Evolutionary conservation across 1,140 invertebrate genomes (phyloP), one percentile per base, ranked within the genome.

Genomic region (Anthonomus grandis): DNA sequence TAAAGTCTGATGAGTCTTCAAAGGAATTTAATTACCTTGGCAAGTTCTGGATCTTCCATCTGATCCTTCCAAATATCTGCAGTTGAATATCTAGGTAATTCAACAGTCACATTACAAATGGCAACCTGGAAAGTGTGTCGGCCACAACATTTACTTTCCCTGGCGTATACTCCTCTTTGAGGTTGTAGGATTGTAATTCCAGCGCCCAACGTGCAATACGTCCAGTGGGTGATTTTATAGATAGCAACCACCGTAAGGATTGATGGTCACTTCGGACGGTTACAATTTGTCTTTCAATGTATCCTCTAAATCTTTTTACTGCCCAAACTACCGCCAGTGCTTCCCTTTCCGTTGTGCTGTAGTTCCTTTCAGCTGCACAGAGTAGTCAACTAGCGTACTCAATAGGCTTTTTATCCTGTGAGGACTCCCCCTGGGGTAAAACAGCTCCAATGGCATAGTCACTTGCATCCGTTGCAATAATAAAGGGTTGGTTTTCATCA

Each of bases 281-380:
- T 21, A 78, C 69, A 17, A 69, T 44, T 1, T 27, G 64, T 13
- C 64, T 67, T 46, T 76, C 74, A 3, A 78, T 21, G n/a, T 71
- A 70, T 13, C 70, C 48, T 50, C 77, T 76, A 4, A 68, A 66
- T 12, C 72, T 66, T 22, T 68, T 59, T 0, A 76, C 57, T 0
- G 68, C 68, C 64, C 62, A 70, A 15, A 77, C 55, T 5, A 78
- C 59, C 1, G 73, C 74, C 6, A 79, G 59, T 51, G 67, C 63
- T 66, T 78, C 75, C 44, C 66, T 15, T 41, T 79, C 74, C 0
- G 67, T 72, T 9, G 64, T 69, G 1, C 34, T 46, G 34, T 74
- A 78, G 34, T 75, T 74, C 22, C 31, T 55, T 64, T 80, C 76
- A 9, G 64, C 56, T 10, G 39, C 22, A 15, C 38, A 60, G 10